A percentile compares a stretch with the other conserved stretches of the same genome.
These are phyloP conservation scores for Troides helena DNA, from an alignment of 2,888 invertebrate genomes.

Conservation along the genomic window DNA sequence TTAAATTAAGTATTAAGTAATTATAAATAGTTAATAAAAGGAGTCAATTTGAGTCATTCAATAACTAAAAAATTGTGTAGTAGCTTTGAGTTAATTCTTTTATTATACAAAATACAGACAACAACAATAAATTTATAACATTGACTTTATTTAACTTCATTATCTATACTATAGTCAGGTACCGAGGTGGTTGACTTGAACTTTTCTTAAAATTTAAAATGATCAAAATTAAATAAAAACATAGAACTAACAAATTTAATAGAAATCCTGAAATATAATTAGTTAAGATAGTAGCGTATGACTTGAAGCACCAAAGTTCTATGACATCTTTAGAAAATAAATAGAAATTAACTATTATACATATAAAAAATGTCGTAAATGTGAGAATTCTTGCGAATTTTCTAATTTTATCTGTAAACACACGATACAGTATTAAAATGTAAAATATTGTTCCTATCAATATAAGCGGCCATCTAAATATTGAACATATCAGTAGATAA, in stretches of 20 bases:
- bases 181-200: conserved; percentile 45
- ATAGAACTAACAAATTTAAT: conserved; percentile 58
- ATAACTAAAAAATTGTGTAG: too few species aligned
- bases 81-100: not conserved
- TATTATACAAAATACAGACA: not conserved
- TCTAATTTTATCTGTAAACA: conserved; percentile 60
- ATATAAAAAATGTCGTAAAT: conserved; percentile 63
- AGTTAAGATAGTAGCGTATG: conserved; percentile 46
- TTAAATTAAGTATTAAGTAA: not conserved
- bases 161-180: conserved; percentile 35
- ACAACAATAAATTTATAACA: not conserved
- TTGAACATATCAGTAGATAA: conserved; percentile 55
- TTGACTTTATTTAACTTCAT: conserved; percentile 20
- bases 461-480: conserved; percentile 67
- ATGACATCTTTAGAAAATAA: conserved; percentile 62
- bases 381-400: conserved; percentile 63
- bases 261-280: conserved; percentile 58
- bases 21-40: too few species aligned
- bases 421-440: conserved; percentile 53
- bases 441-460: conserved; percentile 59
- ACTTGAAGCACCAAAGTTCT: conserved; percentile 55
- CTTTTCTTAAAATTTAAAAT: conserved; percentile 52
- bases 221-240: conserved; percentile 58
- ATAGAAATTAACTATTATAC: conserved; percentile 63
- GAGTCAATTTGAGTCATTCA: too few species aligned